These are phyloP conservation scores for Myopa testacea DNA, from an alignment of 2,888 invertebrate species.

Conservation along the genomic window DNA sequence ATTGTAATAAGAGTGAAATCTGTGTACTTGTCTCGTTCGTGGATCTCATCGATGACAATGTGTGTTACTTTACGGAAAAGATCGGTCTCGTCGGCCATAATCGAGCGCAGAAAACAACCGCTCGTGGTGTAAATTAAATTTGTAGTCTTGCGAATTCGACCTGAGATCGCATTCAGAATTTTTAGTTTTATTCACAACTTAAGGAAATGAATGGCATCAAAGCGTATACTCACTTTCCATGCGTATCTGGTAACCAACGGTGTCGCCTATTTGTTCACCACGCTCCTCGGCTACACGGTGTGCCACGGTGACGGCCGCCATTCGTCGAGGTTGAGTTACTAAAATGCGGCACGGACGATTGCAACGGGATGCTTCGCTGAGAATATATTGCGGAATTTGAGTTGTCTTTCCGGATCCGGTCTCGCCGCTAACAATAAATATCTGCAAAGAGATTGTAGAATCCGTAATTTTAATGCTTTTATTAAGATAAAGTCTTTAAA, in stretches of 20 bases:
- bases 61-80: constrained; percentile 74
- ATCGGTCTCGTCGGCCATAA: constrained; percentile 78
- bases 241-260: constrained; percentile 91
- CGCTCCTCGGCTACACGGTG: constrained; percentile 85
- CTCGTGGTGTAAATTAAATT: constrained; percentile 64
- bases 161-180: constrained; percentile 48
- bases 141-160: constrained; percentile 56
- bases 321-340: constrained; percentile 92
- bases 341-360: constrained; percentile 82
- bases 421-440: constrained; percentile 82
- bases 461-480: not conserved
- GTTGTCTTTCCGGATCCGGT: constrained; percentile 97
- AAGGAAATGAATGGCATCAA: not conserved
- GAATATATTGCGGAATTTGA: constrained; percentile 92
- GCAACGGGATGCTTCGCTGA: constrained; percentile 77
- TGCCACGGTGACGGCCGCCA: constrained; percentile 90
- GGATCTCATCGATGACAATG: constrained; percentile 92
- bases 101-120: constrained; percentile 75
- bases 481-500: not conserved
- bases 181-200: not conserved
- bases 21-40: constrained; percentile 92
- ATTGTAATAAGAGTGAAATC: constrained; percentile 92
- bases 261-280: constrained; percentile 75
- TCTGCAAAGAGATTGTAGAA: constrained; percentile 66
- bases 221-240: constrained; percentile 75